Conservation (phyloP, 1,140 invertebrate species). For the Galendromus occidentalis region DNA sequence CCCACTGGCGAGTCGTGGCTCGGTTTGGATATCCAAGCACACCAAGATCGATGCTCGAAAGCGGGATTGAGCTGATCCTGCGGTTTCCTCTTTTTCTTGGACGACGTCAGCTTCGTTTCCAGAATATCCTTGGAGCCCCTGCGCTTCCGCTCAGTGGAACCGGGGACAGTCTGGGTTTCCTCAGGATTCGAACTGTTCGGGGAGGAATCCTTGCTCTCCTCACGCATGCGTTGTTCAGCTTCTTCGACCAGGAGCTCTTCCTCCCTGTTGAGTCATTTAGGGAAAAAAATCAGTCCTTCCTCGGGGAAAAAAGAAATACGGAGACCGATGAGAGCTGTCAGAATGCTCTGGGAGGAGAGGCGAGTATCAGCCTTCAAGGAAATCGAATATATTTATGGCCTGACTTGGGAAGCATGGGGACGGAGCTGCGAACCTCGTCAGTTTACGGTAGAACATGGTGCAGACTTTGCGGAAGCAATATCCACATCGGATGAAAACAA, state of each 20-base stretch:
- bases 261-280: neutral
- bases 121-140: conserved; percentile 7
- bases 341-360: no score
- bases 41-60: conserved; percentile 9
- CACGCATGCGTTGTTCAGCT: neutral
- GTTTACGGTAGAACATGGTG: conserved; percentile 4
- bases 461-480: conserved; percentile 5
- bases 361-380: no score
- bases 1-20: neutral
- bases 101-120: neutral
- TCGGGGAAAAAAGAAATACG: no score
- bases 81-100: neutral
- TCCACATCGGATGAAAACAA: conserved; percentile 7
- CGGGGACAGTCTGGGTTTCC: neutral
- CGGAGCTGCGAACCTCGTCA: neutral
- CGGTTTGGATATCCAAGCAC: conserved; percentile 4
- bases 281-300: neutral
- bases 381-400: neutral
- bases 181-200: neutral
- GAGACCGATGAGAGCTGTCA: no score
- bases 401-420: neutral
- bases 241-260: conserved; percentile 3
- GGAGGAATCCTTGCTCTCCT: neutral
- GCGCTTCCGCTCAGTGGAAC: neutral
- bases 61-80: neutral